phyloP scores from a whole-genome alignment of 2,113 vertebrate species.

The Malaclemys terrapin region DNA sequence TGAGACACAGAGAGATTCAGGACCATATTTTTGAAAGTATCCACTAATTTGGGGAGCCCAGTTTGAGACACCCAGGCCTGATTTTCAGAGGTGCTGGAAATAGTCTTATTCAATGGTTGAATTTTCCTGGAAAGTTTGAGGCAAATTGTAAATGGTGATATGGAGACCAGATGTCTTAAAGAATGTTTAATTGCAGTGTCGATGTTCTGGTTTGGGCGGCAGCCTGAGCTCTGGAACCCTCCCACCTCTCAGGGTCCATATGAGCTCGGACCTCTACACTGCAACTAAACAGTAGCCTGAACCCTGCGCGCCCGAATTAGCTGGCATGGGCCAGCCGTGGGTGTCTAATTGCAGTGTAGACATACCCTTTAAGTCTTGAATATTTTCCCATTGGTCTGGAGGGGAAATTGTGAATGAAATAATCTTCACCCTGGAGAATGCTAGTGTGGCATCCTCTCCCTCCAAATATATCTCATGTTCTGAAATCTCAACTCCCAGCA shows the following conservation, averaged over 20 bases:
- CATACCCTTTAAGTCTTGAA: background rate
- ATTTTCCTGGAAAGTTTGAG: background rate
- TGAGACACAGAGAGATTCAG: conserved; percentile 18
- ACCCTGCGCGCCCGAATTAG: no score
- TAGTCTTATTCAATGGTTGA: background rate
- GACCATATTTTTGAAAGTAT: background rate
- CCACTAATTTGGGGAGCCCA: background rate
- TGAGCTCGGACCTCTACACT: background rate
- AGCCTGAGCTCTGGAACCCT: no score
- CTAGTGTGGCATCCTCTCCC: background rate
- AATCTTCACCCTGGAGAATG: background rate
- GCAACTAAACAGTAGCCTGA: background rate
- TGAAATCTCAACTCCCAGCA: background rate
- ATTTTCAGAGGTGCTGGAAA: background rate
- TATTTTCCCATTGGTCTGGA: background rate
- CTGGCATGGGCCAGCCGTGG: background rate
- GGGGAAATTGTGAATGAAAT: background rate
- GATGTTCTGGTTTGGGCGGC: no score
- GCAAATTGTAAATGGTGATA: background rate
- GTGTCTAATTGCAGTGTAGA: background rate
- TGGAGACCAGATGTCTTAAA: background rate
- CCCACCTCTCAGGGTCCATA: no score
- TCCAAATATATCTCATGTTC: background rate
- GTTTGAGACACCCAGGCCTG: background rate
- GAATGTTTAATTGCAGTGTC: background rate